Evolutionary conservation across 2,113 vertebrate genomes (phyloP).

Genomic region (Crocuta crocuta): DNA sequence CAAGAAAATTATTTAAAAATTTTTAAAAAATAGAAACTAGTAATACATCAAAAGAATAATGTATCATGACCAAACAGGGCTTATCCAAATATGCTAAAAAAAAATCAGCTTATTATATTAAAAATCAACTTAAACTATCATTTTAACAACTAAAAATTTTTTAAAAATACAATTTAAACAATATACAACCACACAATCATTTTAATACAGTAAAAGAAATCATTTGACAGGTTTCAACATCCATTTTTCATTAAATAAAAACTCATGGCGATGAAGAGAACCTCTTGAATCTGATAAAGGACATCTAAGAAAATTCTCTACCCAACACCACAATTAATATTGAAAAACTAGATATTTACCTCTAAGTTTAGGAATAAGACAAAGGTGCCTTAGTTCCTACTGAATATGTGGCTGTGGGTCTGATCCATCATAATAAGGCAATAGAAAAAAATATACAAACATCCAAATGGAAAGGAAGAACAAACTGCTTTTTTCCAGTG

Average conservation of each 20-base stretch:
- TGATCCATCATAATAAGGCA: not conserved
- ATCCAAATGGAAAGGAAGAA: not conserved
- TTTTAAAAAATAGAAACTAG: not conserved
- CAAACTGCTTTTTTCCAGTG: not conserved
- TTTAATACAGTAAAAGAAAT: not conserved
- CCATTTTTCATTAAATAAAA: not conserved
- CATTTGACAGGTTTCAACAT: not conserved
- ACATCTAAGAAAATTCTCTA: not conserved
- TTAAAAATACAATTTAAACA: not conserved
- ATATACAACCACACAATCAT: not conserved
- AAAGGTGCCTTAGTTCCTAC: not conserved
- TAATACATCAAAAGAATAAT: not conserved
- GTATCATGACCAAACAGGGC: not conserved
- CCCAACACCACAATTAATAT: not conserved
- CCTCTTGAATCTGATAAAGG: not conserved
- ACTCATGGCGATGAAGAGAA: not conserved
- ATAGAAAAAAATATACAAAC: not conserved
- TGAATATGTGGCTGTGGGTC: not conserved
- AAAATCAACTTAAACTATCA: not conserved
- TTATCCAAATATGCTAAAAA: slow-evolving; percentile 14
- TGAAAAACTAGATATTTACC: not conserved
- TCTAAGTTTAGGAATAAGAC: not conserved
- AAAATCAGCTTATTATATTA: not conserved
- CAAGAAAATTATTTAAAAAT: not conserved
- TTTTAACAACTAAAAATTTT: not conserved